phyloP scores from a whole-genome alignment of 2,113 vertebrate genomes.

The Scartelaos histophorus region DNA sequence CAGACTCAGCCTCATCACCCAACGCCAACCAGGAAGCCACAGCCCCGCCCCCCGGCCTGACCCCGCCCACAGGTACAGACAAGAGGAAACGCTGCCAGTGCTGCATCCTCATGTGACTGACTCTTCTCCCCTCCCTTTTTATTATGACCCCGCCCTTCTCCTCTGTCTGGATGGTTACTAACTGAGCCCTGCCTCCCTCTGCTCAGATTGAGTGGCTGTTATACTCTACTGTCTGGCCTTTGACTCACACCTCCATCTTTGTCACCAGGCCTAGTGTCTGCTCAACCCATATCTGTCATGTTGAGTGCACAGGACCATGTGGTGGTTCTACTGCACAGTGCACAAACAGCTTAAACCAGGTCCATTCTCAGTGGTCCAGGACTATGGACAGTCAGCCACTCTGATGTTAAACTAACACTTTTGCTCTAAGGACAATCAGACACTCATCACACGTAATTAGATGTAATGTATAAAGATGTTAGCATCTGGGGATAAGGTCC shows the following conservation, averaged over 20 bases:
- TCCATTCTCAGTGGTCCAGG: slow-evolving; percentile 23
- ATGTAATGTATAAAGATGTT: background rate
- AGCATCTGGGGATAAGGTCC: background rate
- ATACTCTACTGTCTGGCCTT: slow-evolving; percentile 42
- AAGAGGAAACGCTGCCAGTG: slow-evolving; percentile 99
- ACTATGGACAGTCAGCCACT: slow-evolving; percentile 47
- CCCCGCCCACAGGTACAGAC: slow-evolving; percentile 93
- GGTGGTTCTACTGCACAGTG: slow-evolving; percentile 20
- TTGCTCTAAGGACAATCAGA: slow-evolving; percentile 48
- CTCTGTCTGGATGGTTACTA: slow-evolving; percentile 83
- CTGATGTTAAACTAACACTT: slow-evolving; percentile 29
- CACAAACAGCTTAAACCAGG: slow-evolving; percentile 33
- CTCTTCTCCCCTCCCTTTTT: slow-evolving; percentile 64
- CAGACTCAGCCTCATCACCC: slow-evolving; percentile 79
- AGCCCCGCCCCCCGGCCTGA: slow-evolving; percentile 77
- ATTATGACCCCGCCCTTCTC: slow-evolving; percentile 68
- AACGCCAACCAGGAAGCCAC: slow-evolving; percentile 79
- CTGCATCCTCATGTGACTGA: slow-evolving; percentile 98
- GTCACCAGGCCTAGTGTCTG: slow-evolving; percentile 23
- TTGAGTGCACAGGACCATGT: slow-evolving; percentile 10
- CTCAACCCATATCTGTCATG: slow-evolving; percentile 2
- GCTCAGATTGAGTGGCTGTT: slow-evolving; percentile 61
- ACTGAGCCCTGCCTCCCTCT: slow-evolving; percentile 83
- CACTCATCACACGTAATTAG: slow-evolving; percentile 6
- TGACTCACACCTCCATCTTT: slow-evolving; percentile 50